Evolutionary conservation across 2,113 vertebrate species (phyloP).

Genomic region (Nycticryphes semicollaris): DNA sequence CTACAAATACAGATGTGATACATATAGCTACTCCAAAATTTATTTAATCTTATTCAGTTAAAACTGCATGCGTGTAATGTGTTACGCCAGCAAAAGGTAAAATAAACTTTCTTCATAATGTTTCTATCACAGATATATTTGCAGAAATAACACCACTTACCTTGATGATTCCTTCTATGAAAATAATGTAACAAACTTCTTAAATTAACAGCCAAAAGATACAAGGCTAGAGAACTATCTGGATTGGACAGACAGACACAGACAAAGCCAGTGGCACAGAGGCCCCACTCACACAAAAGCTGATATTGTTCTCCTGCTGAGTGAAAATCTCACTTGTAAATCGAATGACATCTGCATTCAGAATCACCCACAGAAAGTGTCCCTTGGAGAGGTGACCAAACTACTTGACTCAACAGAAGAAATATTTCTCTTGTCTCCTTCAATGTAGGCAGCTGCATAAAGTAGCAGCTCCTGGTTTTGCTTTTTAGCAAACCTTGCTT

Average conservation of each 20-base stretch:
- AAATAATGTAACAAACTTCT: not conserved
- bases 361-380: conserved; percentile 18
- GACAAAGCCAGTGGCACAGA: conserved; percentile 34
- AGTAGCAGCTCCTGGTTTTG: not conserved
- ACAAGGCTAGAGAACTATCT: not conserved
- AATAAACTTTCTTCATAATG: not conserved
- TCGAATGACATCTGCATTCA: conserved; percentile 72
- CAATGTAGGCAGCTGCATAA: not conserved
- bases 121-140: not conserved
- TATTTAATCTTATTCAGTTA: not conserved
- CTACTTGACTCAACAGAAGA: not conserved
- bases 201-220: not conserved
- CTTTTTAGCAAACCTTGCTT: not conserved
- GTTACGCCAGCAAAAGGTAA: not conserved
- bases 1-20: not conserved
- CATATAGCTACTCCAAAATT: not conserved
- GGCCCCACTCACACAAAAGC: conserved; percentile 72
- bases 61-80: rapidly evolving
- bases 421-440: not conserved
- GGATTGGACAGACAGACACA: not conserved
- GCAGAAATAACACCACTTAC: conserved; percentile 43
- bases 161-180: not conserved
- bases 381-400: conserved; percentile 47
- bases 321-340: conserved; percentile 72
- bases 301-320: conserved; percentile 71